phyloP scores from a whole-genome alignment of 2,113 vertebrate species.

The Leptosomus discolor region DNA sequence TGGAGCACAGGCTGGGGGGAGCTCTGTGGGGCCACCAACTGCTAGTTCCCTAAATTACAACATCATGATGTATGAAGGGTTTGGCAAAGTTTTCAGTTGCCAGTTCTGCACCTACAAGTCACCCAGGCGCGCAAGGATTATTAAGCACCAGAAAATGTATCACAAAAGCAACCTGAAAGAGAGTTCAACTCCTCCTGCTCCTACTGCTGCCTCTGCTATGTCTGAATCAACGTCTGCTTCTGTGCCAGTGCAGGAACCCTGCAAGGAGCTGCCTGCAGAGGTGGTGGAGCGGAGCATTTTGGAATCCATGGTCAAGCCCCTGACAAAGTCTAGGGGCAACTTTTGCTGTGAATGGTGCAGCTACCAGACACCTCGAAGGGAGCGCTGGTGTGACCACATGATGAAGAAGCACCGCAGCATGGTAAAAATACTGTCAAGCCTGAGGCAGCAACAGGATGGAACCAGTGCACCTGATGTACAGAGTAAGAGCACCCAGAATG shows the following conservation, averaged over 20 bases:
- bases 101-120: conserved; percentile 97
- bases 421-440: conserved; percentile 90
- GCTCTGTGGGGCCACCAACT: conserved; percentile 64
- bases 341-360: conserved; percentile 97
- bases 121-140: conserved; percentile 87
- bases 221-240: conserved; percentile 71
- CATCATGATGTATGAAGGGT: conserved; percentile 84
- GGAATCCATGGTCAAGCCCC: conserved; percentile 87
- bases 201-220: conserved; percentile 67
- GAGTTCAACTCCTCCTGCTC: conserved; percentile 64
- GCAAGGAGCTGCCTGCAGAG: conserved; percentile 81
- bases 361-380: conserved; percentile 90
- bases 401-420: conserved; percentile 95
- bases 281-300: conserved; percentile 84
- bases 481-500: conserved; percentile 77
- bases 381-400: conserved; percentile 93
- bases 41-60: conserved; percentile 82
- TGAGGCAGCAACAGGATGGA: conserved; percentile 82
- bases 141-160: conserved; percentile 96
- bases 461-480: conserved; percentile 75
- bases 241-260: conserved; percentile 76
- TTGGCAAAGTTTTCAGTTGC: conserved; percentile 93
- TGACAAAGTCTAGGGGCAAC: conserved; percentile 84
- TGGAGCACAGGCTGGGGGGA: conserved; percentile 78
- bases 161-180: conserved; percentile 83